Evolutionary conservation across 1,140 invertebrate species (phyloP), one percentile per base, ranked within the genome.

Genomic region (Drosophila bifasciata): DNA sequence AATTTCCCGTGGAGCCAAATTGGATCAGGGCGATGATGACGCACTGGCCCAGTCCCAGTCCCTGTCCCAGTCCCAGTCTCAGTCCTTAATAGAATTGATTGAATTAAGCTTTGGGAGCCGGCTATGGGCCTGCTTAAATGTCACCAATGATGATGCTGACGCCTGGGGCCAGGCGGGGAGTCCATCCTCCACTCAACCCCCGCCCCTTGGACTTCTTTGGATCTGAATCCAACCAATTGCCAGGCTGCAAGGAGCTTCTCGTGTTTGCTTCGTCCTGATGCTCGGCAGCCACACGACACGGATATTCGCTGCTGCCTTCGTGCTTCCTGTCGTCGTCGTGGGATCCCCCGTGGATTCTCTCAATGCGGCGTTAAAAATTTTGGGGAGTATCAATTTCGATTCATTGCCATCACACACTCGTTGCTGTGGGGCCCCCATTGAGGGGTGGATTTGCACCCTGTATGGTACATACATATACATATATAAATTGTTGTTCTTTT

Each of bases 381-480:
- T 77, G 81, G 81, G 81, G 81, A 64, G 81, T 85, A 85, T 85
- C 81, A 85, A 88, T 85, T 85, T 86, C 81, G 72, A 85, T 85
- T 81, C 77, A 86, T 85, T 88, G 80, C 81, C 81, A 77, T 77
- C n/a, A n/a, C 79, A 73, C 55, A 45, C 70, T 46, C 40, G 55
- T 45, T 41, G 40, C 23, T 17, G 64, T 48, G 62, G 16, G 62
- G 16, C 60, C 70, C 70, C 71, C 75, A 68, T 66, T 63, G 77
- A 73, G 81, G n/a, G 81, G 81, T 85, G 83, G 83, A 86, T 85
- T 86, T 85, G 63, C 71, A 75, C 62, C 66, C 66, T 56, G 63
- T 16, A 49, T 1, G 0, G 0, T 32, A 25, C 7, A 39, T n/a
- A n/a, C n/a, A n/a, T n/a, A n/a, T n/a, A n/a, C n/a, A 56, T 40